Evolutionary conservation across 2,113 vertebrate species (phyloP), one percentile per base, ranked within the genome.

Genomic region (Orthonyx spaldingii): DNA sequence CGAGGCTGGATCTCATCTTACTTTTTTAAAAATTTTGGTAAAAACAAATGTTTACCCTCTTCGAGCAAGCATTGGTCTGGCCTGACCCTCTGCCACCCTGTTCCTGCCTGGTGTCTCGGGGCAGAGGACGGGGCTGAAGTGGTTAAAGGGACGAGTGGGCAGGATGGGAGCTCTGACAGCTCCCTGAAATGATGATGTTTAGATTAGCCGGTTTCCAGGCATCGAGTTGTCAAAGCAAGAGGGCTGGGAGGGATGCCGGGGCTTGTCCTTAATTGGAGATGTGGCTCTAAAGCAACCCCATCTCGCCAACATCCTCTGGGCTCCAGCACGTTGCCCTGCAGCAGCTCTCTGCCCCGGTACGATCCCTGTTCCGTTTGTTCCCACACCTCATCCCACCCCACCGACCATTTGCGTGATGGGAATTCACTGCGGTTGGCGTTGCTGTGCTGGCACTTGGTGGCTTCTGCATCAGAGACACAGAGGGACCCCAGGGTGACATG

Each of bases 201-300:
- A 91, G 87, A 94, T 91, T 84, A 88, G 89, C 70, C 0, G 27
- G 53, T 91, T 87, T 85, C 92, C 85, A 89, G 56, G 61, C 55
- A 84, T 56, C 23, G 7, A 41, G 78, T 84, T 87, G 44, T 94
- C 76, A 77, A 83, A 60, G 49, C 72, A 52, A 64, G 57, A 65
- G 32, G 56, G 47, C 93, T 52, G 83, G 60, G 69, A 91, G 52
- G 21, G 46, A 49, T 0, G 14, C 22, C 2, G 10, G 84, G 84
- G 53, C 86, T 84, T 94, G 82, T 24, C 97, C 94, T 96, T 94
- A 84, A 93, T 93, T 94, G 95, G 97, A 87, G 47, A 78, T 89
- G 77, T 80, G 79, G 57, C 84, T 96, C 93, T 23, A n/a, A 83
- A 92, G 80, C 66, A 16, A 4, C 75, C 74, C 70, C 50, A 10